A percentile compares a stretch with the other conserved stretches of the same genome.
These are phyloP conservation scores for Remorina albescens DNA, from an alignment of 2,797 vertebrate species.

Conservation along the genomic window DNA sequence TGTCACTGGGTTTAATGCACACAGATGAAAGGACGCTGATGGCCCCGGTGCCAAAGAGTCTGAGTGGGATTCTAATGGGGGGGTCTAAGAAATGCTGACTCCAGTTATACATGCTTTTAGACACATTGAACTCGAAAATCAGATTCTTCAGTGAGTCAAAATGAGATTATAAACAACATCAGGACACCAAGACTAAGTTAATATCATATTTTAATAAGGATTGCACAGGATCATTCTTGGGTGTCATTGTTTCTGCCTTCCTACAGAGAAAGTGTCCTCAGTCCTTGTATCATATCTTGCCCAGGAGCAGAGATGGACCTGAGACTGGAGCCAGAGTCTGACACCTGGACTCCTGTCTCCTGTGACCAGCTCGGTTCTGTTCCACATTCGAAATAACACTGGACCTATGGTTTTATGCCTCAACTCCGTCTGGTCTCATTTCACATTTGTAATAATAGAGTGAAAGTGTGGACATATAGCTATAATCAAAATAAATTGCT, in stretches of 20 bases:
- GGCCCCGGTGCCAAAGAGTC: slow-evolving; percentile 70
- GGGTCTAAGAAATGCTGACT: slow-evolving; percentile 42
- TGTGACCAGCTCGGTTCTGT: slow-evolving; percentile 52
- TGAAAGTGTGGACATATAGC: slow-evolving; percentile 37
- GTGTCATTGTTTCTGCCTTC: slow-evolving; percentile 53
- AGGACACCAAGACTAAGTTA: slow-evolving; percentile 36
- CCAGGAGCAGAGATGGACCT: slow-evolving; percentile 43
- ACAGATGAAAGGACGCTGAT: slow-evolving; percentile 34
- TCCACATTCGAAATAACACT: slow-evolving; percentile 29
- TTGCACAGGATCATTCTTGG: slow-evolving; percentile 53
- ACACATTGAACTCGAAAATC: slow-evolving; percentile 54
- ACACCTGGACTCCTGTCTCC: slow-evolving; percentile 57
- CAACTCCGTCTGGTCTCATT: slow-evolving; percentile 68
- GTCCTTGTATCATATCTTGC: slow-evolving; percentile 4
- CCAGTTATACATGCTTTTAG: slow-evolving; percentile 52
- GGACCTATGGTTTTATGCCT: slow-evolving; percentile 28
- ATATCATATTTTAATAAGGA: slow-evolving; percentile 42
- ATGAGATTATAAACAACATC: slow-evolving; percentile 42
- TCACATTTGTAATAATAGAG: slow-evolving; percentile 54
- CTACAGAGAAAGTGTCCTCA: slow-evolving; percentile 28
- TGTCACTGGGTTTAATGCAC: slow-evolving; percentile 14
- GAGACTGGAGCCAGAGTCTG: slow-evolving; percentile 37
- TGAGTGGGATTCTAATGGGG: slow-evolving; percentile 50
- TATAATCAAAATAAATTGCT: slow-evolving; percentile 57
- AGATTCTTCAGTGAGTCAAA: slow-evolving; percentile 34